phyloP scores from a whole-genome alignment of 2,888 invertebrate genomes.

The Globia sparganii region DNA sequence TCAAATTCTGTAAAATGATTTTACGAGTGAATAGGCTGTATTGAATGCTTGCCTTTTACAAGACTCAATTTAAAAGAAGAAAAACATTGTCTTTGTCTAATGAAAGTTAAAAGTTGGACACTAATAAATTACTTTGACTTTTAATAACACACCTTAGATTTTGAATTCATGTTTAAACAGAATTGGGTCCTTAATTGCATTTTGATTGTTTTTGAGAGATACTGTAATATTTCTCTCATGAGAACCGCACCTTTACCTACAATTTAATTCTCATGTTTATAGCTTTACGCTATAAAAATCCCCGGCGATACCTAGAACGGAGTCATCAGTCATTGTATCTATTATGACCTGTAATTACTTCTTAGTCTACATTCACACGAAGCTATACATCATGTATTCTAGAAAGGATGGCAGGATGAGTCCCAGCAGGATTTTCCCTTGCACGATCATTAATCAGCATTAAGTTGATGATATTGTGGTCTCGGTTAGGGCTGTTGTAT shows the following conservation, averaged over 20 bases:
- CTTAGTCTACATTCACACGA: conserved; percentile 17
- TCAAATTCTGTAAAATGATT: conserved; percentile 4
- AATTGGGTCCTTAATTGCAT: background rate
- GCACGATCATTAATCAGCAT: conserved; percentile 45
- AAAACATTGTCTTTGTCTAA: background rate
- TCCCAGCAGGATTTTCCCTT: conserved; percentile 26
- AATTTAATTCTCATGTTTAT: background rate
- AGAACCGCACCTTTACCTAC: background rate
- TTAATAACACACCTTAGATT: background rate
- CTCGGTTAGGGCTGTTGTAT: background rate
- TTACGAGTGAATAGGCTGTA: background rate
- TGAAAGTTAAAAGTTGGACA: background rate
- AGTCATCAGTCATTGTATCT: conserved; percentile 34
- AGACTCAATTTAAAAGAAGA: background rate
- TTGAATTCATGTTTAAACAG: background rate
- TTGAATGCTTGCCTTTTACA: background rate
- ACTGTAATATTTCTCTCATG: background rate
- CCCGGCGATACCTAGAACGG: conserved; percentile 12
- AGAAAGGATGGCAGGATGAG: conserved; percentile 11
- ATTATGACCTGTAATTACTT: conserved; percentile 43
- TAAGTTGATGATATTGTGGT: conserved; percentile 28
- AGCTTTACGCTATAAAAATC: conserved; percentile 12
- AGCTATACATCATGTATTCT: conserved; percentile 50
- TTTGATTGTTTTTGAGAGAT: background rate
- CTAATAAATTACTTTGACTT: background rate